Percentiles rank a stretch among this genome's conserved stretches.
These are phyloP conservation scores for Euglossa dilemma DNA, from an alignment of 1,140 invertebrate species.

Conservation along the genomic window DNA sequence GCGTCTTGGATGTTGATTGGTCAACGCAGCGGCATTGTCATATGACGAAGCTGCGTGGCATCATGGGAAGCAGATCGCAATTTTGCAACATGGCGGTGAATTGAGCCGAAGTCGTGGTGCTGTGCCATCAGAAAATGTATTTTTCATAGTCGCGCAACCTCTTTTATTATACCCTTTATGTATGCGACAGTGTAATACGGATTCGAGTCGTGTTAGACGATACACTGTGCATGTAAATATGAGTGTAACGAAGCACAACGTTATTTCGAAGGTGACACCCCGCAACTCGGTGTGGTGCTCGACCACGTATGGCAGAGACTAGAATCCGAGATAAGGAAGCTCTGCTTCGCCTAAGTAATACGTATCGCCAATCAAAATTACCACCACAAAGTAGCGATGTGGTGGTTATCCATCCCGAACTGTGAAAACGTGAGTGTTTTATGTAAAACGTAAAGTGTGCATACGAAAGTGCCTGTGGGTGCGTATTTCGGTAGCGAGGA, in stretches of 20 bases:
- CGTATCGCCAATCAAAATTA: slow-evolving; percentile 40
- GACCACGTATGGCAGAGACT: slow-evolving; percentile 77
- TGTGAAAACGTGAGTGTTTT: slow-evolving; percentile 71
- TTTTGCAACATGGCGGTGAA: slow-evolving; percentile 79
- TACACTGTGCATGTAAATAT: slow-evolving; percentile 71
- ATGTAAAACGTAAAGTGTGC: slow-evolving; percentile 16
- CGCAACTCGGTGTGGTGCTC: slow-evolving; percentile 67
- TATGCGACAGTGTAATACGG: slow-evolving; percentile 59
- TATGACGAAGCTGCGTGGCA: slow-evolving; percentile 76
- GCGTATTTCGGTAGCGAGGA: slow-evolving; percentile 70
- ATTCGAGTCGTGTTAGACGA: slow-evolving; percentile 44
- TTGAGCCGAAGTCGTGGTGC: slow-evolving; percentile 75
- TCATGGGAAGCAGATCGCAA: slow-evolving; percentile 74
- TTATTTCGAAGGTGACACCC: slow-evolving; percentile 76
- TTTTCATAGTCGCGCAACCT: slow-evolving; percentile 67
- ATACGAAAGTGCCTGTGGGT: slow-evolving; percentile 48
- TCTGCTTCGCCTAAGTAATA: slow-evolving; percentile 53
- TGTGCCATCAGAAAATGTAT: slow-evolving; percentile 75
- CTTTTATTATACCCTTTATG: slow-evolving; percentile 47
- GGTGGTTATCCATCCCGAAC: slow-evolving; percentile 54
- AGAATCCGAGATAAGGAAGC: slow-evolving; percentile 70
- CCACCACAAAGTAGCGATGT: slow-evolving; percentile 64
- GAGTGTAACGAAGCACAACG: slow-evolving; percentile 65
- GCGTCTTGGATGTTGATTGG: slow-evolving; percentile 62
- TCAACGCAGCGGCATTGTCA: slow-evolving; percentile 70